Evolutionary conservation across 1,140 invertebrate genomes (phyloP).

Genomic region (Trissolcus basalis): DNA sequence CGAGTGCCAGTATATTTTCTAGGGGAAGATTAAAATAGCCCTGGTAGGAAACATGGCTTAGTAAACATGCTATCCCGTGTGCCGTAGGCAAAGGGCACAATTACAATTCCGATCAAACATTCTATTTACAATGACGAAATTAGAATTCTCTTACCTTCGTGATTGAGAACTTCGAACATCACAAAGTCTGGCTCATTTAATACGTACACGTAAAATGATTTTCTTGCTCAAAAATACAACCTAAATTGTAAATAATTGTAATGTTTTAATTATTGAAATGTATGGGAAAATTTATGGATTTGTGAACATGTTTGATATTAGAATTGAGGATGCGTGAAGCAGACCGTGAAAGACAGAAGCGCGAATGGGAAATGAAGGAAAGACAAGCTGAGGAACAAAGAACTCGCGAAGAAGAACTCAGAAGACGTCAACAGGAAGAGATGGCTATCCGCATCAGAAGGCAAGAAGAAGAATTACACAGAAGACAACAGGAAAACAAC

Average conservation of each 20-base stretch:
- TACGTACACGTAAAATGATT: too few relatives aligned
- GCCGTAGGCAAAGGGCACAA: conserved; percentile 26
- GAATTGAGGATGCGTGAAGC: conserved; percentile 90
- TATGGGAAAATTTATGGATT: neutral
- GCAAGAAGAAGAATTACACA: conserved; percentile 88
- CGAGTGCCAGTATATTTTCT: conserved; percentile 29
- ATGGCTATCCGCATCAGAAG: conserved; percentile 84
- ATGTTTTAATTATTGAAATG: too few relatives aligned
- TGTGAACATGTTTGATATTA: conserved; percentile 57
- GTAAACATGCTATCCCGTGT: conserved; percentile 17
- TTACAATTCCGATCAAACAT: too few relatives aligned
- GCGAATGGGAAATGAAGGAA: conserved; percentile 92
- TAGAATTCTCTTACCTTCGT: too few relatives aligned
- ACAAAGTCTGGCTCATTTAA: too few relatives aligned
- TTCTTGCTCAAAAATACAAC: neutral
- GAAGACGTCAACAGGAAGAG: conserved; percentile 84
- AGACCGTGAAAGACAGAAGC: conserved; percentile 89
- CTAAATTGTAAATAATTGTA: too few relatives aligned
- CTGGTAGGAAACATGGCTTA: conserved; percentile 34
- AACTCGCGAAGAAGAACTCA: conserved; percentile 83
- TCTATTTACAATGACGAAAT: too few relatives aligned
- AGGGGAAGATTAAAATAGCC: conserved; percentile 33
- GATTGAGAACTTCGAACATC: too few relatives aligned
- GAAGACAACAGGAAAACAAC: conserved; percentile 88
- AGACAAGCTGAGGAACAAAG: conserved; percentile 88